Percentiles rank a stretch among this genome's conserved stretches.
These are phyloP conservation scores for Anoplius nigerrimus DNA, from an alignment of 2,888 invertebrate species.

Conservation along the genomic window DNA sequence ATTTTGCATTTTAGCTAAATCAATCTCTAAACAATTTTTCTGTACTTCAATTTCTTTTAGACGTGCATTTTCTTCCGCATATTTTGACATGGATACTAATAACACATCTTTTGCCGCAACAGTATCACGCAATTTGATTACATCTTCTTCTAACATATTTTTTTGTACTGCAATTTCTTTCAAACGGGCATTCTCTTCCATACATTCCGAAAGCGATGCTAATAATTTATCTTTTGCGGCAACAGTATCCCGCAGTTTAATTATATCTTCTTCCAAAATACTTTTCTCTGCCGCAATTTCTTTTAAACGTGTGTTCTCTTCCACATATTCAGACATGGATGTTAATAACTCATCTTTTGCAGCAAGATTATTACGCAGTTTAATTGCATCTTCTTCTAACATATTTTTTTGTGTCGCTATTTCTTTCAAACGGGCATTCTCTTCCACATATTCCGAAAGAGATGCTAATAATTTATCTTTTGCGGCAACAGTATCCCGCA, in stretches of 20 bases:
- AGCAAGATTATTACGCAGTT: too few relatives aligned
- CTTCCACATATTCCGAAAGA: constrained; percentile 8
- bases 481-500: too few relatives aligned
- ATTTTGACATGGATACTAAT: background rate
- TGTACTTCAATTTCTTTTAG: background rate
- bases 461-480: too few relatives aligned
- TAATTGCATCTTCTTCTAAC: constrained; percentile 14
- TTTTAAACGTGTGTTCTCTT: too few relatives aligned
- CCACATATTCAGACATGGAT: constrained; percentile 4
- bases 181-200: too few relatives aligned
- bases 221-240: too few relatives aligned
- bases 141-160: constrained; percentile 16
- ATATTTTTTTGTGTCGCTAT: constrained; percentile 1
- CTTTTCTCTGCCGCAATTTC: background rate
- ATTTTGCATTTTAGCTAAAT: too few relatives aligned
- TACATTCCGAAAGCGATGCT: constrained; percentile 7
- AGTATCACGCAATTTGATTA: too few relatives aligned
- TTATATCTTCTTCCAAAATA: constrained; percentile 16
- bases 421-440: too few relatives aligned
- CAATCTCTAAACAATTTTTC: background rate
- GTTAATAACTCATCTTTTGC: too few relatives aligned
- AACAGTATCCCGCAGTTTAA: too few relatives aligned
- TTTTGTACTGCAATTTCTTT: constrained; percentile 2
- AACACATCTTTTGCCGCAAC: too few relatives aligned
- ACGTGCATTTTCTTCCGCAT: background rate